Base-by-base conservation (phyloP, 2,888 invertebrate genomes). In the Ichneumoninae sp. region DNA sequence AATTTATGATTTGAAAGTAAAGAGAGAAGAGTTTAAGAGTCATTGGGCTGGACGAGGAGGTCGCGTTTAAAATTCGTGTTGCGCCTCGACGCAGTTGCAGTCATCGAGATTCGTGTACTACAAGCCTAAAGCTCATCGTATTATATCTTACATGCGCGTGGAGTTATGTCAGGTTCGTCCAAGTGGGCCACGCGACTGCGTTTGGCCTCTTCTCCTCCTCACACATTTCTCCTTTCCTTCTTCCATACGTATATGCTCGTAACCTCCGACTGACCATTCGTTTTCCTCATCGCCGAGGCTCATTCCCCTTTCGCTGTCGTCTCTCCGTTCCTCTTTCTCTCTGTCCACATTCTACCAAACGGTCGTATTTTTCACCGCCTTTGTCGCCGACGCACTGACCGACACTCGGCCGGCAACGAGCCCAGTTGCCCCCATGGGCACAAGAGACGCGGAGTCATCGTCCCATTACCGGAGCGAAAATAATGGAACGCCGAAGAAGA, bases 101-200 rank as follows among this genome's bases (percentile, higher is more conserved):
- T 74, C 44, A 63, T 63, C 60, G 74, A 26, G 22, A 30, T 63
- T 66, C 36, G 57, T 74, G 60, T 63, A 74, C 60, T 47, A 74
- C 74, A 63, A 65, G 26, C 44, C 16, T 10, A 73, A 60, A 63
- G 60, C n/a, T 19, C 30, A 47, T 30, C 30, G 47, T 47, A 47
- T 44, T 5, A 0, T 19, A 60, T 63, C 30, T 33, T 50, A 76
- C 36, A 70, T 60, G 54, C 65, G 26, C 76, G 44, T 60, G 30
- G 44, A 81, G 84, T 91, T 91, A 88, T 89, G 88, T 91, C 90
- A 90, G 85, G 86, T 85, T 83, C 70, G 82, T 70, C 76, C 78
- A 91, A 89, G 88, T 91, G 88, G 90, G 86, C 89, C 89, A 89
- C 83, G 77, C 83, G 80, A 66, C 75, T 26, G 47, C 52, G 65